A percentile compares a stretch with the other conserved stretches of the same genome.
phyloP scores from a whole-genome alignment of 2,888 invertebrate genomes.

The Cantharis lateralis region DNA sequence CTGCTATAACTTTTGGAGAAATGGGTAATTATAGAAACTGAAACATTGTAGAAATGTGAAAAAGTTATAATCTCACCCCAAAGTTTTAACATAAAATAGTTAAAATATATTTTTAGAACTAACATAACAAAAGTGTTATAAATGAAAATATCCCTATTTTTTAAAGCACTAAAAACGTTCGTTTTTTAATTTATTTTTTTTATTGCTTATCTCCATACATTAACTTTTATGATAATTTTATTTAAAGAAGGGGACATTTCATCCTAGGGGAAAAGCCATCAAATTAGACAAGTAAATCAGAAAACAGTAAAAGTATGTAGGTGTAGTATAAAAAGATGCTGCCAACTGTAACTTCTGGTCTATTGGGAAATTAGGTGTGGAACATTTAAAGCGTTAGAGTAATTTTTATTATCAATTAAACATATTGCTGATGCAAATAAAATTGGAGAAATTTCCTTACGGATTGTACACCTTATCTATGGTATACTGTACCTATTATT shows the following conservation, averaged over 20 bases:
- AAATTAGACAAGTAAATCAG: not conserved
- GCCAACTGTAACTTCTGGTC: not conserved
- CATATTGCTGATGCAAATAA: not conserved
- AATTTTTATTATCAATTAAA: not conserved
- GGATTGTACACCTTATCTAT: not conserved
- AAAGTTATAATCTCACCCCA: not conserved
- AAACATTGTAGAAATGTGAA: not conserved
- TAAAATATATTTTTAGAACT: not conserved
- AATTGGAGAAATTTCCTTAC: too few relatives aligned
- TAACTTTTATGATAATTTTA: not conserved
- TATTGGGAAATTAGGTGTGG: not conserved
- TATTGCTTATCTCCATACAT: not conserved
- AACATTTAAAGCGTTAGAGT: not conserved
- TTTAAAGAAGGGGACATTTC: not conserved
- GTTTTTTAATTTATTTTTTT: not conserved
- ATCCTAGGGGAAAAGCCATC: not conserved
- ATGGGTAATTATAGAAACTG: not conserved
- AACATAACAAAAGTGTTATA: not conserved
- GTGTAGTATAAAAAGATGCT: not conserved
- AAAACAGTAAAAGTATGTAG: not conserved
- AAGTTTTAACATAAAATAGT: not conserved
- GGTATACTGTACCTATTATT: not conserved
- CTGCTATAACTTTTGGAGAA: not conserved
- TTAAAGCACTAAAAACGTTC: not conserved
- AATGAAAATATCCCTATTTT: not conserved